Conservation (phyloP, 2,888 invertebrate species). For the Eustalomyia histrio region DNA sequence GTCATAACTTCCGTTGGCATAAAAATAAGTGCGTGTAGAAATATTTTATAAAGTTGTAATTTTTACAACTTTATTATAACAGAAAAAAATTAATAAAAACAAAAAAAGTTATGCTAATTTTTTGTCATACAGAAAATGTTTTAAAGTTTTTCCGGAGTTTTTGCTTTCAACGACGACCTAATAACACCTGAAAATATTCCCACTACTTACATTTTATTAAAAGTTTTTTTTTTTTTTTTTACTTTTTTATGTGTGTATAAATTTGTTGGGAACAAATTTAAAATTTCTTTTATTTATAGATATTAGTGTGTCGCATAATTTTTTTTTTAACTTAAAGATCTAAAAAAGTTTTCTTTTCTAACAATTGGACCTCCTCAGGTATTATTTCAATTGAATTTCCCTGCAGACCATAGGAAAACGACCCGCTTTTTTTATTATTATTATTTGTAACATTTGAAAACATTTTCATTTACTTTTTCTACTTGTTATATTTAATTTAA, state of each 20-base stretch:
- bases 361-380: constrained; percentile 67
- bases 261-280: constrained; percentile 26
- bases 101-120: constrained; percentile 54
- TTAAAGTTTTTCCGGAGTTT: constrained; percentile 45
- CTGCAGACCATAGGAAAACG: constrained; percentile 55
- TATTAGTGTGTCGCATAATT: constrained; percentile 65
- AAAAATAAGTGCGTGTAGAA: constrained; percentile 31
- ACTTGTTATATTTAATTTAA: constrained; percentile 58
- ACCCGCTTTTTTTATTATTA: constrained; percentile 13
- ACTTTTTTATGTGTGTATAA: constrained; percentile 4
- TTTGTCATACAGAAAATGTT: constrained; percentile 38
- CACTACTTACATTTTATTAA: constrained; percentile 55
- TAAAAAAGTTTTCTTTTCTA: constrained; percentile 47
- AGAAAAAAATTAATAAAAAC: constrained; percentile 46
- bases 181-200: constrained; percentile 65
- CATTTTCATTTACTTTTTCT: constrained; percentile 38
- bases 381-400: constrained; percentile 68
- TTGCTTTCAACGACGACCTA: constrained; percentile 25
- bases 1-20: constrained; percentile 59
- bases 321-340: constrained; percentile 44
- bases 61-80: constrained; percentile 17
- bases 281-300: constrained; percentile 24
- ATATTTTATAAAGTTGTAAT: constrained; percentile 15
- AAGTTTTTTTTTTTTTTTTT: constrained; percentile 26
- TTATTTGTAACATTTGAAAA: constrained; percentile 52